Base-by-base conservation (phyloP, 2,888 invertebrate species). In the Pheosia gnoma region DNA sequence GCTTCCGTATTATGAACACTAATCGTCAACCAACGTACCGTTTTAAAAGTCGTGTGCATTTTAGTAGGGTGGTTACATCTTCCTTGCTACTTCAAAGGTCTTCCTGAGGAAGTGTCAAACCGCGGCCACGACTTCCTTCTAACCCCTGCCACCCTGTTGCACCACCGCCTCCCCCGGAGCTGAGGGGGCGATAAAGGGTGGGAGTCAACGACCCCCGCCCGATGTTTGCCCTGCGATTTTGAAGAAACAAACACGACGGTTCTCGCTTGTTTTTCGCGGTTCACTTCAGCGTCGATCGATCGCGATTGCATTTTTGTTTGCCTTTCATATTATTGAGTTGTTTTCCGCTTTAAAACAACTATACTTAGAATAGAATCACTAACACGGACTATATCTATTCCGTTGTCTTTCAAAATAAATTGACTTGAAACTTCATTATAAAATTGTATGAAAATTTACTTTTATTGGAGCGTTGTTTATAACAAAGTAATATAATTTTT, bases 41-140 rank as follows among this genome's bases (percentile, higher is more conserved):
- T 47, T 47, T 47, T 47, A 47, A n/a, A n/a, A n/a, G 47, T 47
- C 47, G 5, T 3, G 6, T 73, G 61, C 60, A 68, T 65, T 72
- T 63, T 53, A 68, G 69, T 72, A 71, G 67, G 70, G 59, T 62
- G 65, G 69, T 65, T 70, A 75, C 78, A 81, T 85, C 84, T 89
- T 85, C 80, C 78, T 80, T 80, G 80, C 76, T 79, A 87, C 88
- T 84, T 89, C 88, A 90, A 91, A 91, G 89, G 89, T 89, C 90
- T 92, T 93, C 92, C 91, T 89, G 90, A 92, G 93, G 93, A 93
- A 90, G 91, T 90, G 91, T 90, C 89, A 89, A 91, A 92, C 91
- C 90, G 85, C 91, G 89, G 86, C 86, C 87, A 81, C 85, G 87
- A 85, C 87, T 90, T 92, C 90, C 91, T 82, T 74, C 78, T 78